Conservation (phyloP, 1,140 invertebrate genomes). For the Drosophila oshimai region DNA sequence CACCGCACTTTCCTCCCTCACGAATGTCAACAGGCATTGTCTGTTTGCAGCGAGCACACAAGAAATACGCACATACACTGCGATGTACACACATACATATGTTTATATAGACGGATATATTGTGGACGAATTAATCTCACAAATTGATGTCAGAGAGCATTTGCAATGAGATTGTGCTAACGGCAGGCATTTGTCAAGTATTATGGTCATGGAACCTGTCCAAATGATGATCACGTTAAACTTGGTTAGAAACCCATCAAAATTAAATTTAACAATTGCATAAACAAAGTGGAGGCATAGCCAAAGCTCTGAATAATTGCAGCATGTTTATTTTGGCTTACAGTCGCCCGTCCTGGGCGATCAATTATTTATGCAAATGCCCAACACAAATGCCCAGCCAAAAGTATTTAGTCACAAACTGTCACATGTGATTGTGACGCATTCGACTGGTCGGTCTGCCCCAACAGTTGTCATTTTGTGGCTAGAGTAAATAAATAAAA, state of each 20-base stretch:
- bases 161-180: conserved; percentile 44
- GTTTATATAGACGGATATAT: conserved; percentile 17
- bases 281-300: conserved; percentile 17
- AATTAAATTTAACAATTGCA: conserved; percentile 52
- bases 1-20: not conserved
- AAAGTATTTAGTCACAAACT: conserved; percentile 62
- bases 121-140: conserved; percentile 42
- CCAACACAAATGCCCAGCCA: conserved; percentile 23
- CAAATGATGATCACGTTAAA: conserved; percentile 33
- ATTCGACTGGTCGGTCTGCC: conserved; percentile 1
- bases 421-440: conserved; percentile 52
- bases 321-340: conserved; percentile 60
- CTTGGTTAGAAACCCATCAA: conserved; percentile 48
- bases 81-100: not conserved
- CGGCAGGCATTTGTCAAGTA: conserved; percentile 52
- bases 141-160: conserved; percentile 51
- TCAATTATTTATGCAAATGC: conserved; percentile 64
- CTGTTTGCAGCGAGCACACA: conserved; percentile 29
- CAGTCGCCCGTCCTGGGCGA: not conserved
- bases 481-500: conserved; percentile 56
- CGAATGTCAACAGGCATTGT: conserved; percentile 57
- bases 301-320: conserved; percentile 43
- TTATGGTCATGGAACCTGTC: conserved; percentile 11
- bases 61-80: not conserved
- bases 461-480: conserved; percentile 59